These are phyloP conservation scores for Mus spretus DNA, from an alignment of 2,797 vertebrate species.

Conservation along the genomic window DNA sequence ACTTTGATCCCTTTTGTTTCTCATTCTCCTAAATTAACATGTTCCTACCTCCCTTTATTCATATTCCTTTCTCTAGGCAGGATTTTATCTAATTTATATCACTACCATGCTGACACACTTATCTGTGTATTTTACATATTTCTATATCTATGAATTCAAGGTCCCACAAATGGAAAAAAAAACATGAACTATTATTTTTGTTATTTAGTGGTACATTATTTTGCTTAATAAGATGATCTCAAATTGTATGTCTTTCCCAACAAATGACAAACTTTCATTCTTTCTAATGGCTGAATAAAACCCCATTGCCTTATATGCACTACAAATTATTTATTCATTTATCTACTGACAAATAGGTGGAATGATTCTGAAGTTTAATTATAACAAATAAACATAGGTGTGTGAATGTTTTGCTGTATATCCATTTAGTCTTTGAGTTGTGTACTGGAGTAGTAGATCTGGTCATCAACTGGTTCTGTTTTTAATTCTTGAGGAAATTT, in stretches of 20 bases:
- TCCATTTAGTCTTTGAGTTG: not conserved
- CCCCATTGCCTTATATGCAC: not conserved
- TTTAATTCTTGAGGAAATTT: not conserved
- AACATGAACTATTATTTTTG: not conserved
- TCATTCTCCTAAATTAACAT: too few relatives aligned
- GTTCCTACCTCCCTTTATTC: not conserved
- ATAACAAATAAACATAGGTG: not conserved
- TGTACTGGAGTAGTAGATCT: not conserved
- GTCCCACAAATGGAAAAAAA: not conserved
- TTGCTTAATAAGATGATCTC: not conserved
- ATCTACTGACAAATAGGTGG: not conserved
- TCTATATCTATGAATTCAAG: not conserved
- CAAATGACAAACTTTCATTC: not conserved
- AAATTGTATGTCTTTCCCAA: not conserved
- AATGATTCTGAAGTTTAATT: not conserved
- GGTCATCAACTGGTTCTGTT: not conserved
- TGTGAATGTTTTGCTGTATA: not conserved
- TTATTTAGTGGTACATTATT: not conserved
- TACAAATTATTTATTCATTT: not conserved
- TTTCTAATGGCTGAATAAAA: not conserved
- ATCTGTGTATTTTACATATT: not conserved
- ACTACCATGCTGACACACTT: not conserved
- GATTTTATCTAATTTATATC: not conserved
- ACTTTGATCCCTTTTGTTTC: too few relatives aligned
- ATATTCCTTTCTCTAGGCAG: not conserved